These are phyloP conservation scores for Parnassius mnemosyne DNA, from an alignment of 2,888 invertebrate genomes.

Conservation along the genomic window DNA sequence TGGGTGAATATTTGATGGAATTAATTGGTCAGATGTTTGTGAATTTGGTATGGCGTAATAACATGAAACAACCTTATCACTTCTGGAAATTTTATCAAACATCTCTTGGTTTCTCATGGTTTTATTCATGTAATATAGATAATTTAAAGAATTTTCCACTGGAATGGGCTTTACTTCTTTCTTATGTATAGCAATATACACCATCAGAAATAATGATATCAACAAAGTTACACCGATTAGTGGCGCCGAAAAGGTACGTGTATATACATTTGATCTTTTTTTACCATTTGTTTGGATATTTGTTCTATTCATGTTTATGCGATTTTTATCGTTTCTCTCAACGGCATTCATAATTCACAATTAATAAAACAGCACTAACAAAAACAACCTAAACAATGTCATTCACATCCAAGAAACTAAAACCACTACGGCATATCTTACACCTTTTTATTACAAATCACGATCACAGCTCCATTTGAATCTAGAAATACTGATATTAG, in stretches of 20 bases:
- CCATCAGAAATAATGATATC: constrained; percentile 4
- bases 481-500: no score
- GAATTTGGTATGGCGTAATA: constrained; percentile 83
- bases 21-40: constrained; percentile 51
- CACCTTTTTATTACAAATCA: no score
- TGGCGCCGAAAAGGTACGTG: not conserved
- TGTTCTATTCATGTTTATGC: not conserved
- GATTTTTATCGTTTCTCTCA: not conserved
- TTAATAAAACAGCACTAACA: no score
- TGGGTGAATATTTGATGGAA: constrained; percentile 83
- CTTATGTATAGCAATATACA: constrained; percentile 4
- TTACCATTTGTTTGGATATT: not conserved
- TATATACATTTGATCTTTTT: not conserved
- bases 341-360: not conserved
- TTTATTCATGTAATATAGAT: not conserved
- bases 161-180: not conserved
- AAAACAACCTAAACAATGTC: no score
- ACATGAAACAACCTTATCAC: constrained; percentile 75
- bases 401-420: no score
- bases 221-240: constrained; percentile 7
- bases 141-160: not conserved
- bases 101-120: not conserved
- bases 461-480: no score
- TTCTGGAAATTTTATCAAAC: not conserved
- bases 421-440: no score